Evolutionary conservation across 2,888 invertebrate genomes (phyloP).

Genomic region (Spodoptera littoralis): DNA sequence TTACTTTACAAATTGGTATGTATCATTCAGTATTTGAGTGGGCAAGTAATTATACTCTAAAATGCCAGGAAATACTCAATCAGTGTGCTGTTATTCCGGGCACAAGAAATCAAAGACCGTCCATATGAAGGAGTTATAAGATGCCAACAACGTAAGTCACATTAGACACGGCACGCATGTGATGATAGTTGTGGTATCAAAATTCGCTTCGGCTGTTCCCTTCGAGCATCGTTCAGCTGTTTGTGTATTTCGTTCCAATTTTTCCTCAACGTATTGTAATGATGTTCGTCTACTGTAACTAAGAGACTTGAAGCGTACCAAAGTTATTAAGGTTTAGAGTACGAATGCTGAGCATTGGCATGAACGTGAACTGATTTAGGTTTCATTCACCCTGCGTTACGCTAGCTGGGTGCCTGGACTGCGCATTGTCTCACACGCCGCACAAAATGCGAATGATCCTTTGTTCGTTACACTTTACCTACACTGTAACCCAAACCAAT

Average conservation of each 20-base stretch:
- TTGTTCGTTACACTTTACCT: slow-evolving; percentile 82
- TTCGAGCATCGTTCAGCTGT: slow-evolving; percentile 42
- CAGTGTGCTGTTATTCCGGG: slow-evolving; percentile 71
- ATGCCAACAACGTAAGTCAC: slow-evolving; percentile 67
- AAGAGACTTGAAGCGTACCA: slow-evolving; percentile 32
- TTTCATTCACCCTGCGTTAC: slow-evolving; percentile 85
- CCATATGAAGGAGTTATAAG: slow-evolving; percentile 66
- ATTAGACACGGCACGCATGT: slow-evolving; percentile 76
- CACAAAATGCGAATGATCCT: slow-evolving; percentile 82
- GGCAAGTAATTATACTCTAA: slow-evolving; percentile 63
- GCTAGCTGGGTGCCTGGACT: slow-evolving; percentile 77
- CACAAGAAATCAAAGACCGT: slow-evolving; percentile 79
- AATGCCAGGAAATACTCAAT: slow-evolving; percentile 73
- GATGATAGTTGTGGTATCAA: slow-evolving; percentile 67
- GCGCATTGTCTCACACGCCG: slow-evolving; percentile 80
- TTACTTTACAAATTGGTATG: slow-evolving; percentile 65
- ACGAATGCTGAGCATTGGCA: slow-evolving; percentile 57
- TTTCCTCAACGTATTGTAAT: slow-evolving; percentile 54
- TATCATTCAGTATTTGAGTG: slow-evolving; percentile 64
- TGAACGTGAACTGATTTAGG: slow-evolving; percentile 78
- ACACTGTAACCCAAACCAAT: slow-evolving; percentile 79
- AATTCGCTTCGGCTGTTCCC: slow-evolving; percentile 61
- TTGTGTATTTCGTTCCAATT: slow-evolving; percentile 49
- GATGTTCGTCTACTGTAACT: slow-evolving; percentile 48
- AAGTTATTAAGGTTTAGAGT: slow-evolving; percentile 57